These are phyloP conservation scores for Miniopterus natalensis DNA, from an alignment of 2,113 vertebrate species.

Conservation along the genomic window DNA sequence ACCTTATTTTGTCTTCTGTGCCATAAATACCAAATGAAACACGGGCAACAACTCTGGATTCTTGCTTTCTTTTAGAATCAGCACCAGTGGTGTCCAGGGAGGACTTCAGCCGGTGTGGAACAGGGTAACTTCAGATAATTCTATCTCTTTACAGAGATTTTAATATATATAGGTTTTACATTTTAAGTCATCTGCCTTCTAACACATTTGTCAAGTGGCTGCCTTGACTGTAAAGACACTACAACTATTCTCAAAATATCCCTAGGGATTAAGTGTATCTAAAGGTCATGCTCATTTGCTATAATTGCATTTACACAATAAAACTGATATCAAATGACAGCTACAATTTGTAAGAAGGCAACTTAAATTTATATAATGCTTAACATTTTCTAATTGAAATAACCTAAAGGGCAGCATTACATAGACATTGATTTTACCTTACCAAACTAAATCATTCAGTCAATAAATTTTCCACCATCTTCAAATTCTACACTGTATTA, in stretches of 20 bases:
- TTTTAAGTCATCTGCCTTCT: conserved; percentile 27
- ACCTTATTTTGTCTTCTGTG: background rate
- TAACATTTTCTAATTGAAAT: conserved; percentile 51
- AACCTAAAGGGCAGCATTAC: conserved; percentile 36
- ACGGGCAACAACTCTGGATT: background rate
- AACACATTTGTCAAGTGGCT: conserved; percentile 40
- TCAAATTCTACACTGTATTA: conserved; percentile 19
- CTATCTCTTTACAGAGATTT: conserved; percentile 36
- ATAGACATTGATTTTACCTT: background rate
- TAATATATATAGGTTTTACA: background rate
- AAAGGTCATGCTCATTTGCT: conserved; percentile 26
- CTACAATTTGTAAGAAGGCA: background rate
- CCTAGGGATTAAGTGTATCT: background rate
- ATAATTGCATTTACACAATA: conserved; percentile 1
- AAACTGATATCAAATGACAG: background rate
- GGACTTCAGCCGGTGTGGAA: background rate
- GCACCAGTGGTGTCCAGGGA: background rate
- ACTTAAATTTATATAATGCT: conserved; percentile 29
- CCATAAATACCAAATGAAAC: conserved; percentile 16
- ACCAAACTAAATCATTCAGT: conserved; percentile 31
- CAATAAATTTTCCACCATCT: conserved; percentile 31
- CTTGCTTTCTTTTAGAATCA: background rate
- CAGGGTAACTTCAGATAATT: background rate
- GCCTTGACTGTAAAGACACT: conserved; percentile 23
- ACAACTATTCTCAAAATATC: conserved; percentile 6